These are phyloP conservation scores for Phania funesta DNA, from an alignment of 2,888 invertebrate species.

Conservation along the genomic window DNA sequence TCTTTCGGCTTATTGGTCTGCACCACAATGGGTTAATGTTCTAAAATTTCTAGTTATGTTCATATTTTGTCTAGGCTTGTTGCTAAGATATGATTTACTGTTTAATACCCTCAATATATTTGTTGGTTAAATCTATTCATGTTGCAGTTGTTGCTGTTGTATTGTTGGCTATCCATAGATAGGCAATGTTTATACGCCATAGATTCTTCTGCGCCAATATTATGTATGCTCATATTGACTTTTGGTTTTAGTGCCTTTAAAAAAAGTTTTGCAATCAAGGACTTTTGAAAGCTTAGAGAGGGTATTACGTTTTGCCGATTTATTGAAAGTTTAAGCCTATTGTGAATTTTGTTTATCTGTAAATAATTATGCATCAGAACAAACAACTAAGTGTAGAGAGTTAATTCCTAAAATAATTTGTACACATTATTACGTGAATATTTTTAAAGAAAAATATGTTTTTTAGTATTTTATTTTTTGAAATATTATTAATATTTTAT, in stretches of 20 bases:
- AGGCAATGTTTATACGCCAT: constrained; percentile 20
- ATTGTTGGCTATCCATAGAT: constrained; percentile 33
- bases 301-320: constrained; percentile 65
- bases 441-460: not conserved
- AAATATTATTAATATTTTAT: constrained; percentile 48
- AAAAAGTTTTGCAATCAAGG: constrained; percentile 16
- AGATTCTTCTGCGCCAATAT: constrained; percentile 15
- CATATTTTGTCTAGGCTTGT: constrained; percentile 50
- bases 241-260: constrained; percentile 13
- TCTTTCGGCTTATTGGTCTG: not conserved
- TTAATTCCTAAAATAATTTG: constrained; percentile 24
- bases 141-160: not conserved
- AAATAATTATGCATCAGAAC: not conserved
- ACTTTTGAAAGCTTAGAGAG: constrained; percentile 47
- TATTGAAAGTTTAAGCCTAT: constrained; percentile 64
- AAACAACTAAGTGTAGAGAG: not conserved
- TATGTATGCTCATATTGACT: constrained; percentile 55
- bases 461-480: constrained; percentile 5
- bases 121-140: constrained; percentile 4
- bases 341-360: constrained; percentile 12
- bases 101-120: constrained; percentile 56
- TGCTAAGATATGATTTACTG: constrained; percentile 59
- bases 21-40: constrained; percentile 44
- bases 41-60: constrained; percentile 35
- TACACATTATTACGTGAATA: constrained; percentile 25